These are phyloP conservation scores for Macrostomum lignano DNA, from an alignment of 1,140 invertebrate genomes.

Conservation along the genomic window DNA sequence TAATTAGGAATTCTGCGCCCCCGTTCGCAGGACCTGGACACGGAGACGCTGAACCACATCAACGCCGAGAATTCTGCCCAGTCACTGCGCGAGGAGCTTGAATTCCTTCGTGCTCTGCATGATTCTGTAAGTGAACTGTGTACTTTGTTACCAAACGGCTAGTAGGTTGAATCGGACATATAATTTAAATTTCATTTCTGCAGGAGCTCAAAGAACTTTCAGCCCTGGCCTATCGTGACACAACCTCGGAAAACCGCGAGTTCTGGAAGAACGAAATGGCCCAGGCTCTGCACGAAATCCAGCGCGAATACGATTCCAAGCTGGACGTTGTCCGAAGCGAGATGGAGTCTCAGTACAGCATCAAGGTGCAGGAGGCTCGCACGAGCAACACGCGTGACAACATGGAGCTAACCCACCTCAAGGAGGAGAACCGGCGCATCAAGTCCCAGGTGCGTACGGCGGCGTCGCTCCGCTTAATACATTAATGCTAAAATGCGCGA, in stretches of 20 bases:
- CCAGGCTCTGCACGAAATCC: background rate
- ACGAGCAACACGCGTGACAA: background rate
- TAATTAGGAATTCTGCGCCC: too few species aligned
- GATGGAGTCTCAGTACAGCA: slow-evolving; percentile 2
- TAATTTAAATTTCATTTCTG: too few species aligned
- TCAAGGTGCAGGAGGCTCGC: slow-evolving; percentile 1
- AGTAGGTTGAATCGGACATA: too few species aligned
- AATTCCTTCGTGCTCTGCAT: too few species aligned
- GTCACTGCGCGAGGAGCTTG: too few species aligned
- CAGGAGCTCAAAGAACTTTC: slow-evolving; percentile 3
- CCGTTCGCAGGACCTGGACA: too few species aligned
- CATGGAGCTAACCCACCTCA: background rate
- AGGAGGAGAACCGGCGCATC: background rate
- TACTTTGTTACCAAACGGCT: too few species aligned
- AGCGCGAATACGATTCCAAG: slow-evolving; percentile 3
- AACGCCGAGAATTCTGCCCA: too few species aligned
- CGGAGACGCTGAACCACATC: too few species aligned
- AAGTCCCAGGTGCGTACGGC: background rate
- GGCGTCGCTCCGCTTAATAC: background rate
- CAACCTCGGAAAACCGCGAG: slow-evolving; percentile 1
- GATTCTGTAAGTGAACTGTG: too few species aligned
- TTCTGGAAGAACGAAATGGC: slow-evolving; percentile 1
- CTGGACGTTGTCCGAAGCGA: background rate
- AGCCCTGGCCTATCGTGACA: slow-evolving; percentile 1
- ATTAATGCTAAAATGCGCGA: too few species aligned